Percentiles rank a stretch among this genome's conserved stretches.
Evolutionary conservation across 2,113 vertebrate genomes (phyloP).

Genomic region (Meleagris gallopavo): DNA sequence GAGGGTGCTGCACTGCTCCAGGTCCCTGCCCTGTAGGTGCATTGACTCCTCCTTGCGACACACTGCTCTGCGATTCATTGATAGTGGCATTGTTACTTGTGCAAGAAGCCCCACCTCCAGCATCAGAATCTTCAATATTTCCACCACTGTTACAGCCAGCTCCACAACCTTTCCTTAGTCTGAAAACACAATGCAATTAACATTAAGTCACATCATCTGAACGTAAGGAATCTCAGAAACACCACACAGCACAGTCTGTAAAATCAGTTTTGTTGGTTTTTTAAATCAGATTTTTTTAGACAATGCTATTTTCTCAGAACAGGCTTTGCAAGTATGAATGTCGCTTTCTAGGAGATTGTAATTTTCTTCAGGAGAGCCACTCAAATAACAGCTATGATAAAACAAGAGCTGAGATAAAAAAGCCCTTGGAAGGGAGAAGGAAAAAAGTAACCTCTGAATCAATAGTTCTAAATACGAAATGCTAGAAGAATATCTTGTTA

Average conservation of each 20-base stretch:
- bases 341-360: background rate
- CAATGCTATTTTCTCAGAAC: background rate
- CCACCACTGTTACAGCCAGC: constrained; percentile 98
- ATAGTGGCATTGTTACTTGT: constrained; percentile 85
- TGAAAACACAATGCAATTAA: constrained; percentile 57
- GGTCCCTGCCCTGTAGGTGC: constrained; percentile 77
- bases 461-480: background rate
- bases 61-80: constrained; percentile 87
- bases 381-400: background rate
- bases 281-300: background rate
- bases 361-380: background rate
- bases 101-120: constrained; percentile 88
- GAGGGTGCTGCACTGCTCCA: constrained; percentile 81
- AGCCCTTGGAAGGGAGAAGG: background rate
- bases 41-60: constrained; percentile 78
- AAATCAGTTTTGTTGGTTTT: background rate
- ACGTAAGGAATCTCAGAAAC: background rate
- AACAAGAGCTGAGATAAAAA: background rate
- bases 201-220: background rate
- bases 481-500: background rate
- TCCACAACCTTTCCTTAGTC: constrained; percentile 95
- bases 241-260: background rate
- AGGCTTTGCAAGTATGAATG: background rate
- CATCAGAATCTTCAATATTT: constrained; percentile 96
- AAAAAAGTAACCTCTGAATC: background rate